Evolutionary conservation across 2,888 invertebrate species (phyloP).

Genomic region (Pollenia griseotomentosa): DNA sequence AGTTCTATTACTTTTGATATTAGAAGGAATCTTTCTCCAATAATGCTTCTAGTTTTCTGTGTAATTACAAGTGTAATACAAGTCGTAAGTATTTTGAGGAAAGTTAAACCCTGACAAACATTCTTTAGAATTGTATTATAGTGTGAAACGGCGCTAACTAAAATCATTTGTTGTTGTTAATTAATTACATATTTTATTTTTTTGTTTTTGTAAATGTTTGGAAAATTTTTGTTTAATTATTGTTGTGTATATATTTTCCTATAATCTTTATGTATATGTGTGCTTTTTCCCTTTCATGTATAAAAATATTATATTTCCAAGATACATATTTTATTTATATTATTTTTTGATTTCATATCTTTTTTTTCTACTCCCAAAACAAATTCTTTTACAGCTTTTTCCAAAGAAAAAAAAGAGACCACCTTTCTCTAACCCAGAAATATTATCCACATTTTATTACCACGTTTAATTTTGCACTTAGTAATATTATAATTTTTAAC

Average conservation of each 20-base stretch:
- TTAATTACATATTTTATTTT: no score
- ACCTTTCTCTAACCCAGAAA: constrained; percentile 36
- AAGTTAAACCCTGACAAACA: no score
- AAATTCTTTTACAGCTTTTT: constrained; percentile 31
- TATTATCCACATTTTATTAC: constrained; percentile 22
- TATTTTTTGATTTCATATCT: constrained; percentile 46
- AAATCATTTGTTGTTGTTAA: no score
- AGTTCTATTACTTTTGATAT: no score
- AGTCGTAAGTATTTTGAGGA: no score
- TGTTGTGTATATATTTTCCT: background rate
- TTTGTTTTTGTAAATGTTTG: background rate
- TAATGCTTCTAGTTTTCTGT: no score
- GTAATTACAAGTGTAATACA: no score
- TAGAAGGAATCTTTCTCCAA: no score
- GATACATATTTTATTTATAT: constrained; percentile 20
- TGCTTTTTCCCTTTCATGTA: background rate
- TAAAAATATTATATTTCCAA: constrained; percentile 10
- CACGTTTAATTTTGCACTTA: constrained; percentile 61
- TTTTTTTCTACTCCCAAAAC: constrained; percentile 49
- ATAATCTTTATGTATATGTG: background rate
- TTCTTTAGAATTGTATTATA: no score
- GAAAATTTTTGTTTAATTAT: background rate
- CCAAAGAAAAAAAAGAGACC: constrained; percentile 21
- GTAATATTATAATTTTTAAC: constrained; percentile 56
- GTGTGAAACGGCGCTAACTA: no score